Conservation (phyloP, 2,888 invertebrate genomes). For the Lampropteryx suffumata region DNA sequence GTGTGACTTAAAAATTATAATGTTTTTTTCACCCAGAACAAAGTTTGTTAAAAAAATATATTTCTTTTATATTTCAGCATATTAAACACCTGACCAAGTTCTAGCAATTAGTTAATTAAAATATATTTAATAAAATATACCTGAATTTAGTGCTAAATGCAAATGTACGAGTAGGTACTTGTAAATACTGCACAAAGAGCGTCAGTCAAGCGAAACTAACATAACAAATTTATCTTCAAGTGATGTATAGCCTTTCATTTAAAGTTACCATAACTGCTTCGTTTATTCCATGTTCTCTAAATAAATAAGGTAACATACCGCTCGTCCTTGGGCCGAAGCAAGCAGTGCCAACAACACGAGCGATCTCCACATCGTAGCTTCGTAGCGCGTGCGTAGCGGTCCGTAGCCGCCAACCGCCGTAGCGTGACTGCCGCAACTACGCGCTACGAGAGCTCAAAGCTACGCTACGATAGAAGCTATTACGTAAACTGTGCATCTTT, state of each 20-base stretch:
- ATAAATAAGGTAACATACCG: conserved; percentile 50
- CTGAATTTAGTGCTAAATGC: no score
- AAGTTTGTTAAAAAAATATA: no score
- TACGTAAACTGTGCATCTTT: conserved; percentile 16
- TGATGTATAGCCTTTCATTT: no score
- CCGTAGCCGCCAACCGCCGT: conserved; percentile 57
- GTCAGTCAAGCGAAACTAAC: background rate
- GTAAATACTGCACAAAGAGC: no score
- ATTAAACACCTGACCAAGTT: no score
- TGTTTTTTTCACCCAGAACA: no score
- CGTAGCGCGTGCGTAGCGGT: conserved; percentile 59
- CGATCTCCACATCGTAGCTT: conserved; percentile 62
- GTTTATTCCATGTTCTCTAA: conserved; percentile 21
- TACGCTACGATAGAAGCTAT: conserved; percentile 21
- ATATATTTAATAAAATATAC: no score
- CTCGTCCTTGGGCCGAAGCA: conserved; percentile 75
- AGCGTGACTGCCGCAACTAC: conserved; percentile 74
- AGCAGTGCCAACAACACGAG: conserved; percentile 67
- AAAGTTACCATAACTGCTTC: background rate
- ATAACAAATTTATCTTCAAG: background rate
- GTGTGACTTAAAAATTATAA: no score
- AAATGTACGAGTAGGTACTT: no score
- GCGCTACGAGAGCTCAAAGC: conserved; percentile 37
- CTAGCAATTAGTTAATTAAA: no score
- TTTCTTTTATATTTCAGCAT: no score